Evolutionary conservation across 2,797 vertebrate species (phyloP).

Genomic region (Buphagus erythrorhynchus): DNA sequence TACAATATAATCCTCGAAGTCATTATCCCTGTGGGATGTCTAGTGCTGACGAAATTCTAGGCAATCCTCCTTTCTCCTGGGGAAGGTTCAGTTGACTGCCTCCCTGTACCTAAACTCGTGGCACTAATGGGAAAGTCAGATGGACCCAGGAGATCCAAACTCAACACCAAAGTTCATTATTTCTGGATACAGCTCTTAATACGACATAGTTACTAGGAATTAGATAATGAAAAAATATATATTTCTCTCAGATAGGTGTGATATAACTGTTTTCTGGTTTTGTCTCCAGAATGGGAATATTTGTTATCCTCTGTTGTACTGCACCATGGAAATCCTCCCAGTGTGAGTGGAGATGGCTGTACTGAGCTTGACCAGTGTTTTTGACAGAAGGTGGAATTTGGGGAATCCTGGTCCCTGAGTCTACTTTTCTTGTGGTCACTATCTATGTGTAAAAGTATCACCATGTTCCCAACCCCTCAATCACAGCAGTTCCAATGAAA

Average conservation of each 20-base stretch:
- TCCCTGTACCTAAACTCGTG: not conserved
- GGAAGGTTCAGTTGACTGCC: not conserved
- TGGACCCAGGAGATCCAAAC: not conserved
- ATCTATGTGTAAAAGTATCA: not conserved
- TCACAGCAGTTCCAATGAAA: not conserved
- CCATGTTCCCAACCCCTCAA: not conserved
- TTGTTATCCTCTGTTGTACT: not conserved
- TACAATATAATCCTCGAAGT: not conserved
- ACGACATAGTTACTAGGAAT: not conserved
- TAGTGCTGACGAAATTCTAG: not conserved
- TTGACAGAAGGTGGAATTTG: not conserved
- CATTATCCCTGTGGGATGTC: not conserved
- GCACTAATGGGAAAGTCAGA: not conserved
- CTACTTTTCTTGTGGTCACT: not conserved
- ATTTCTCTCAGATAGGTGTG: not conserved
- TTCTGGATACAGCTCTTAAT: not conserved
- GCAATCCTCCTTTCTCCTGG: not conserved
- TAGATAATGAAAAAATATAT: not conserved
- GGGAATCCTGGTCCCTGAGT: not conserved
- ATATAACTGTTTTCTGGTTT: not conserved
- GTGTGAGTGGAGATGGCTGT: not conserved
- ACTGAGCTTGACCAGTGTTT: not conserved
- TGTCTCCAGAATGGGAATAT: not conserved
- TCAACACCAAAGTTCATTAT: not conserved
- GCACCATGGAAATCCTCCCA: not conserved